Conservation (phyloP, 2,113 vertebrate species). For the Apistogramma diplotaenia region DNA sequence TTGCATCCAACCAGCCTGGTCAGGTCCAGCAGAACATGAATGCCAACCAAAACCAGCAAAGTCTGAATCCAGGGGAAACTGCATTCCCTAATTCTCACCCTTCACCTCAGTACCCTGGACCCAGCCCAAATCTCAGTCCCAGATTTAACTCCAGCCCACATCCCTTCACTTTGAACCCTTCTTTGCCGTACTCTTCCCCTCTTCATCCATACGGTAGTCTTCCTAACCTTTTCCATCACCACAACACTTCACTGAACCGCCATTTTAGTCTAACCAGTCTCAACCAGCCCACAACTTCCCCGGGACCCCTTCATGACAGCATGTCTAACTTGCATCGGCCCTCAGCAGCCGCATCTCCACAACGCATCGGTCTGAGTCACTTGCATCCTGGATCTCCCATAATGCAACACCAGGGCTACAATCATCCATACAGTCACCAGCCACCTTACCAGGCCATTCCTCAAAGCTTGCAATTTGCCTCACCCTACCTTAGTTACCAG, state of each 20-base stretch:
- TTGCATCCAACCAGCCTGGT: slow-evolving; percentile 20
- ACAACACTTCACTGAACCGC: background rate
- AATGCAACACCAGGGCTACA: slow-evolving; percentile 14
- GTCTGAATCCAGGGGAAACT: slow-evolving; percentile 1
- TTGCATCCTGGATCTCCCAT: slow-evolving; percentile 4
- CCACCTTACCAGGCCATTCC: slow-evolving; percentile 21
- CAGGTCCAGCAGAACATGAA: slow-evolving; percentile 2
- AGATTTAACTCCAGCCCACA: background rate
- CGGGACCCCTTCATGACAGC: slow-evolving; percentile 13
- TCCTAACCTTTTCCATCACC: slow-evolving; percentile 27
- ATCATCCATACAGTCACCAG: slow-evolving; percentile 5
- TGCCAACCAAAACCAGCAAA: slow-evolving; percentile 11
- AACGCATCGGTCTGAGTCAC: background rate
- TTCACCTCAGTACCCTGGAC: background rate
- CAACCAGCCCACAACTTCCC: slow-evolving; percentile 11
- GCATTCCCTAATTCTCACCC: background rate
- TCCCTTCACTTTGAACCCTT: background rate
- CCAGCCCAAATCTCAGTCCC: slow-evolving; percentile 14
- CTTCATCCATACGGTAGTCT: slow-evolving; percentile 37
- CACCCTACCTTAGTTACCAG: slow-evolving; percentile 22
- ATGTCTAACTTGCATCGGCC: slow-evolving; percentile 70
- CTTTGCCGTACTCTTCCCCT: background rate
- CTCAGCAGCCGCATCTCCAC: background rate
- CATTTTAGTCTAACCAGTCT: slow-evolving; percentile 32
- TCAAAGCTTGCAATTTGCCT: slow-evolving; percentile 1